Evolutionary conservation across 37 sponge, comb jelly and placozoan species (phyloP).

Genomic region (Crambe crambe): DNA sequence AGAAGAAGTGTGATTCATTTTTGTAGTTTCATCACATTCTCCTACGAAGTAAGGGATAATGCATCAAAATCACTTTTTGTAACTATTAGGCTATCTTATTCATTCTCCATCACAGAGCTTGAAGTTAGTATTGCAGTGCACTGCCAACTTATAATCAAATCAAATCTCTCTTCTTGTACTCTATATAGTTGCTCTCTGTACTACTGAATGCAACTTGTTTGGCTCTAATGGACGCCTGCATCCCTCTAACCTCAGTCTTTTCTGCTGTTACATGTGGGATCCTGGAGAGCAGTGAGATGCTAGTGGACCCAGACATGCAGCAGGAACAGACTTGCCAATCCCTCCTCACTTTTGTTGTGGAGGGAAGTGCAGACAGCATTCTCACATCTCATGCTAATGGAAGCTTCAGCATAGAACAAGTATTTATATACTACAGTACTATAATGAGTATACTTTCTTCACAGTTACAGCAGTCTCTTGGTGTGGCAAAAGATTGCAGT

Average conservation of each 20-base stretch:
- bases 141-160: too few relatives aligned
- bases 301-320: conserved; percentile 54
- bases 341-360: conserved; percentile 34
- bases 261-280: conserved; percentile 61
- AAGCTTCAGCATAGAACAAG: conserved; percentile 45
- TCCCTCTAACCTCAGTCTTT: conserved; percentile 73
- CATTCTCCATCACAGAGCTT: too few relatives aligned
- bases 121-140: too few relatives aligned
- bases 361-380: conserved; percentile 7
- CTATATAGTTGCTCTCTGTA: conserved; percentile 53
- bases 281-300: conserved; percentile 31
- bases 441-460: not conserved
- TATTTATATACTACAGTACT: not conserved
- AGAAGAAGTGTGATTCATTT: too few relatives aligned
- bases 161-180: too few relatives aligned
- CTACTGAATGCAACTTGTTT: conserved; percentile 72
- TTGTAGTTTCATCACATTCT: too few relatives aligned
- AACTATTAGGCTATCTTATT: too few relatives aligned
- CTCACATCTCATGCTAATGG: conserved; percentile 49
- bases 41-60: too few relatives aligned
- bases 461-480: conserved; percentile 41
- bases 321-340: conserved; percentile 47
- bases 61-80: too few relatives aligned
- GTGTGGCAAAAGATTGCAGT: conserved; percentile 24
- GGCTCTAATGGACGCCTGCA: conserved; percentile 78